Conservation (phyloP, 2,888 invertebrate species). For the Ectemnius lituratus region DNA sequence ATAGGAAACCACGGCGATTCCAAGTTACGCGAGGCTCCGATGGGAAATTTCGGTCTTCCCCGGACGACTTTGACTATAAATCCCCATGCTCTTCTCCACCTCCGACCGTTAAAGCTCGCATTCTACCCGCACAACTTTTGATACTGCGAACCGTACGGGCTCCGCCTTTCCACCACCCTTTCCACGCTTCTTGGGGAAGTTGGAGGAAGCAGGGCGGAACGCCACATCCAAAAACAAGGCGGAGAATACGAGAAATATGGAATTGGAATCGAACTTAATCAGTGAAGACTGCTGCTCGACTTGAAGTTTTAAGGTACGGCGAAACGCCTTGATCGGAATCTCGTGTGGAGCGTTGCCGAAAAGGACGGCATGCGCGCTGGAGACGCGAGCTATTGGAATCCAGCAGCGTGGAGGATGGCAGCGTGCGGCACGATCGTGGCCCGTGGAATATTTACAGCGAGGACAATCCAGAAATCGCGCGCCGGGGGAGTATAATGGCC, state of each 20-base stretch:
- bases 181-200: no score
- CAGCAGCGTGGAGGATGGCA: not conserved
- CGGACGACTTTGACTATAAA: not conserved
- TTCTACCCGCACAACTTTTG: conserved; percentile 10
- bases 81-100: not conserved
- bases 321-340: conserved; percentile 47
- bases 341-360: conserved; percentile 55
- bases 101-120: not conserved
- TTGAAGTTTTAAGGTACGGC: not conserved
- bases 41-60: not conserved
- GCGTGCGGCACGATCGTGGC: conserved; percentile 33
- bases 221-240: no score
- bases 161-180: not conserved
- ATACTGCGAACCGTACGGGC: not conserved
- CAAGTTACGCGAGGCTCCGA: not conserved
- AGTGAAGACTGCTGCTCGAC: no score
- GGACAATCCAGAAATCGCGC: conserved; percentile 55
- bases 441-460: conserved; percentile 57
- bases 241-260: no score
- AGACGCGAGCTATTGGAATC: conserved; percentile 50
- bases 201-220: no score
- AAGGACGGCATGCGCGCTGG: conserved; percentile 36
- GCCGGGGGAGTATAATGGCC: conserved; percentile 51
- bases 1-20: not conserved
- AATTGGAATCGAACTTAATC: no score